Conservation (phyloP, 2,888 invertebrate species). For the Dyspetes luteomarginatus region DNA sequence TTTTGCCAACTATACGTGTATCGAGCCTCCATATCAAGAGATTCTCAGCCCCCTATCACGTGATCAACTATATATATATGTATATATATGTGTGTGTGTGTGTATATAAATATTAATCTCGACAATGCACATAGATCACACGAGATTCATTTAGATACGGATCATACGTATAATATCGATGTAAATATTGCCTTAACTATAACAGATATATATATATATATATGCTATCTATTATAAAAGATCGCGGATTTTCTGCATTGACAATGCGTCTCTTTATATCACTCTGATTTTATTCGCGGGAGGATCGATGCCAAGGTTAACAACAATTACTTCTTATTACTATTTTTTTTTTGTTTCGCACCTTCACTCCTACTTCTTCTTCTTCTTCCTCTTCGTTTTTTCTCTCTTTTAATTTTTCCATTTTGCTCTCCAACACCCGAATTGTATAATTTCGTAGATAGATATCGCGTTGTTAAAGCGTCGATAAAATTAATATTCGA, state of each 20-base stretch:
- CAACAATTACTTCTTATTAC: slow-evolving; percentile 71
- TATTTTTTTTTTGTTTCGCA: slow-evolving; percentile 48
- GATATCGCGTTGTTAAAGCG: not conserved
- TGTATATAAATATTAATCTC: no score
- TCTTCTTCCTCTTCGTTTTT: slow-evolving; percentile 15
- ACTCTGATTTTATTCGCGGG: slow-evolving; percentile 61
- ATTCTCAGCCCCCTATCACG: not conserved
- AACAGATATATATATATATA: slow-evolving; percentile 8
- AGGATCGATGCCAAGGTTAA: slow-evolving; percentile 72
- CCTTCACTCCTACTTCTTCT: not conserved
- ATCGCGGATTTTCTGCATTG: slow-evolving; percentile 29
- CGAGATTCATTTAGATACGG: slow-evolving; percentile 8
- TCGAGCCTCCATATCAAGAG: not conserved
- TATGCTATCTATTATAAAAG: slow-evolving; percentile 40
- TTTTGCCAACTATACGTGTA: not conserved
- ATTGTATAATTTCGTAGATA: slow-evolving; percentile 1
- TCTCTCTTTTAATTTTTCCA: not conserved
- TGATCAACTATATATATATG: not conserved
- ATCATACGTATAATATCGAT: not conserved
- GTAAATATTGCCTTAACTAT: not conserved
- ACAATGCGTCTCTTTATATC: slow-evolving; percentile 54
- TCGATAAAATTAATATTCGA: not conserved
- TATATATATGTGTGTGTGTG: no score
- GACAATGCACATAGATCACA: slow-evolving; percentile 10
- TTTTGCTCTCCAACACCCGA: not conserved